Conservation (phyloP, 2,888 invertebrate genomes). For the Lutraria lutraria region DNA sequence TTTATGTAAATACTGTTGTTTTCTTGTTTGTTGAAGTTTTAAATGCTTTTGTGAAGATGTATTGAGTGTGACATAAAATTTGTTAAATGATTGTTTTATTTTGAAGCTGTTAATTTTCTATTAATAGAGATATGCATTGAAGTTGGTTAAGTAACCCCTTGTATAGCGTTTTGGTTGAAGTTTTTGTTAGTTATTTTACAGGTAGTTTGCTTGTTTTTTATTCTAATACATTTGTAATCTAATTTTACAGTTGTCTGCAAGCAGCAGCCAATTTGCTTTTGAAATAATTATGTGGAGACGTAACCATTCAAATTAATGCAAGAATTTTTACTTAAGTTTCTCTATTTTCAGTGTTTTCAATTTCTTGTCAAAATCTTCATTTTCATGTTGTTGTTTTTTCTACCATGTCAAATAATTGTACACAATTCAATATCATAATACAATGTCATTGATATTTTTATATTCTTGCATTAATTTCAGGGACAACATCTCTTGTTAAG, state of each 20-base stretch:
- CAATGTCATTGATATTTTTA: conserved; percentile 10
- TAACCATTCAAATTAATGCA: conserved; percentile 38
- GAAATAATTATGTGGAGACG: neutral
- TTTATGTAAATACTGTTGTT: conserved; percentile 14
- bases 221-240: conserved; percentile 47
- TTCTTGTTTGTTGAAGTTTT: conserved; percentile 30
- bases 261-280: conserved; percentile 43
- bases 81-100: conserved; percentile 38
- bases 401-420: neutral
- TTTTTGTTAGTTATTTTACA: conserved; percentile 56
- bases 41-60: conserved; percentile 27
- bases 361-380: neutral
- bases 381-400: neutral
- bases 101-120: conserved; percentile 17
- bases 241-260: conserved; percentile 56
- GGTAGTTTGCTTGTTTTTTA: conserved; percentile 48
- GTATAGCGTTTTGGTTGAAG: conserved; percentile 56
- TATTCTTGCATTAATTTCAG: conserved; percentile 46
- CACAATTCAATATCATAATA: neutral
- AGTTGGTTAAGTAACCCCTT: conserved; percentile 32
- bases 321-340: conserved; percentile 10
- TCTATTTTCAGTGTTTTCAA: neutral
- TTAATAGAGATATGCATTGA: conserved; percentile 24
- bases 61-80: conserved; percentile 11
- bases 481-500: conserved; percentile 10